These are phyloP conservation scores for Epinephelus lanceolatus DNA, from an alignment of 2,113 vertebrate species.

Conservation along the genomic window DNA sequence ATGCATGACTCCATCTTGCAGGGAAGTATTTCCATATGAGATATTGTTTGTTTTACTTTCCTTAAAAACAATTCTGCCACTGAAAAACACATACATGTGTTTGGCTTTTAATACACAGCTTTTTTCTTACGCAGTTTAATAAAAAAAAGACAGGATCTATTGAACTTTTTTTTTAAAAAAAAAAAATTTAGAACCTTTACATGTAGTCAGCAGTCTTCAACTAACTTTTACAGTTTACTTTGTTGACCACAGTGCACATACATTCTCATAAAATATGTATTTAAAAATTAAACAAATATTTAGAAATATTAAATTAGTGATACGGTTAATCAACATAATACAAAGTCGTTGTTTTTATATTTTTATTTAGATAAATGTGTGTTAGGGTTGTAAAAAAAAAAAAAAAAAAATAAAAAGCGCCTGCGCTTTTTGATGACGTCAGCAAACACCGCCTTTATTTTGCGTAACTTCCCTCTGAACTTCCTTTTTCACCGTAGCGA, in stretches of 20 bases:
- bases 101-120: not conserved
- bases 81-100: not conserved
- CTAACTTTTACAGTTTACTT: not conserved
- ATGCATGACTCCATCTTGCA: not conserved
- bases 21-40: not conserved
- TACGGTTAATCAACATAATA: not conserved
- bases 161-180: not conserved
- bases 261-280: not conserved
- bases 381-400: not conserved
- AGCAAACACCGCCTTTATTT: constrained; percentile 49
- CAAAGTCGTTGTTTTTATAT: not conserved
- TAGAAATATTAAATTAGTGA: not conserved
- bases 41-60: not conserved
- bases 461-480: constrained; percentile 60
- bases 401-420: not conserved
- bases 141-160: not conserved
- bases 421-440: constrained; percentile 25
- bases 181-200: not conserved
- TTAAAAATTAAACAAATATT: too few relatives aligned
- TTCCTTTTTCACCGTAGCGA: constrained; percentile 74
- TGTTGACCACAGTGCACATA: too few relatives aligned
- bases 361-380: not conserved
- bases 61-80: not conserved
- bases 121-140: not conserved
- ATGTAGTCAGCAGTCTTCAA: not conserved